Conservation (phyloP, 2,888 invertebrate species). For the Diarsia dahlii region DNA sequence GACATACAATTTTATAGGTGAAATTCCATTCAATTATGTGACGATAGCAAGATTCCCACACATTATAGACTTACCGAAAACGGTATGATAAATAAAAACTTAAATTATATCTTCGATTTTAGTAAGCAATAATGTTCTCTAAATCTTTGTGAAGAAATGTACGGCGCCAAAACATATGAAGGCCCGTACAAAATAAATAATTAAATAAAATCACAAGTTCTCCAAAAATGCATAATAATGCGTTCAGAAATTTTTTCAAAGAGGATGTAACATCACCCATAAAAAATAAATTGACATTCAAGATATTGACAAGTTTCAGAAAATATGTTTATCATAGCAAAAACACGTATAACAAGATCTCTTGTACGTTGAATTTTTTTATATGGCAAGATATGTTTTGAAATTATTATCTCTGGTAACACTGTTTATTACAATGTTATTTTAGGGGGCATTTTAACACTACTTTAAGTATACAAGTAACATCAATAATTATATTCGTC, state of each 20-base stretch:
- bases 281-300: constrained; percentile 54
- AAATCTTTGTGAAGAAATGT: constrained; percentile 37
- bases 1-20: constrained; percentile 83
- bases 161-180: constrained; percentile 89
- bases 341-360: constrained; percentile 61
- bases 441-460: neutral
- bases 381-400: constrained; percentile 49
- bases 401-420: constrained; percentile 24
- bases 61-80: constrained; percentile 43
- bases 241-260: constrained; percentile 31
- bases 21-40: constrained; percentile 71
- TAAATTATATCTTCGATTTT: constrained; percentile 33
- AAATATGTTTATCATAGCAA: constrained; percentile 30
- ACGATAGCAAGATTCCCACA: constrained; percentile 58
- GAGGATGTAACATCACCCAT: constrained; percentile 46
- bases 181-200: constrained; percentile 73
- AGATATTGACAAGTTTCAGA: constrained; percentile 40
- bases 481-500: neutral
- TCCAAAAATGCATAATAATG: constrained; percentile 53
- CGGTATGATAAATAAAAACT: constrained; percentile 37
- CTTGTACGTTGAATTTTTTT: constrained; percentile 24
- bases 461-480: constrained; percentile 1
- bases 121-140: constrained; percentile 44
- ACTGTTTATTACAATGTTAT: constrained; percentile 16
- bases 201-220: constrained; percentile 57